Conservation (phyloP, 2,888 invertebrate genomes). For the Xylota sylvarum region DNA sequence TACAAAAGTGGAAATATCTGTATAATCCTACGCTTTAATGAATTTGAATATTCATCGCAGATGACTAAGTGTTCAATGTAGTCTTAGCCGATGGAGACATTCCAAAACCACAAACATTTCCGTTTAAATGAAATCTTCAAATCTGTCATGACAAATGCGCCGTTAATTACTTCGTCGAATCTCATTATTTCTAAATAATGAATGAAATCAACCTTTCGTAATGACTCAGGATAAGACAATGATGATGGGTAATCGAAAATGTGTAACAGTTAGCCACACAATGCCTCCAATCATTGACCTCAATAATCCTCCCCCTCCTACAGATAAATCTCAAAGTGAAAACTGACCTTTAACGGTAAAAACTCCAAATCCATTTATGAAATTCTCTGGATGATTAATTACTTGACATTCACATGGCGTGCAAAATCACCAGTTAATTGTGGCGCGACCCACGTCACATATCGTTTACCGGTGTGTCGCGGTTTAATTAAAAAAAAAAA, state of each 20-base stretch:
- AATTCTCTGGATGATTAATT: slow-evolving; percentile 57
- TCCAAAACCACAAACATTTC: slow-evolving; percentile 15
- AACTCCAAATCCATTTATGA: slow-evolving; percentile 37
- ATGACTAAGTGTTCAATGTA: too few species aligned
- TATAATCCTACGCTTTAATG: too few species aligned
- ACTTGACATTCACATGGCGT: slow-evolving; percentile 48
- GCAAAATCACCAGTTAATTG: slow-evolving; percentile 72
- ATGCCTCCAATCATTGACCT: slow-evolving; percentile 38
- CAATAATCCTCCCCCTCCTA: slow-evolving; percentile 12
- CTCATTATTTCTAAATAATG: neutral
- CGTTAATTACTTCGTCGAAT: slow-evolving; percentile 1
- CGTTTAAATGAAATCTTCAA: neutral
- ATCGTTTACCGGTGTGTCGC: slow-evolving; percentile 43
- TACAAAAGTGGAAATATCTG: too few species aligned
- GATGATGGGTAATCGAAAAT: slow-evolving; percentile 42
- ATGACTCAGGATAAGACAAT: slow-evolving; percentile 58
- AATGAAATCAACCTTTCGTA: neutral
- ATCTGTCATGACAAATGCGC: too few species aligned
- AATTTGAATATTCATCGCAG: too few species aligned
- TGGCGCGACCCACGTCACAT: slow-evolving; percentile 38
- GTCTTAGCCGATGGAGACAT: neutral
- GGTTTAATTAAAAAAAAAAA: slow-evolving; percentile 53
- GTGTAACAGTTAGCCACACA: slow-evolving; percentile 47
- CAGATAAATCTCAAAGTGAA: slow-evolving; percentile 12
- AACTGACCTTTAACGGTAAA: slow-evolving; percentile 64